Evolutionary conservation across 2,113 vertebrate species (phyloP).

Genomic region (Crotophaga sulcirostris): DNA sequence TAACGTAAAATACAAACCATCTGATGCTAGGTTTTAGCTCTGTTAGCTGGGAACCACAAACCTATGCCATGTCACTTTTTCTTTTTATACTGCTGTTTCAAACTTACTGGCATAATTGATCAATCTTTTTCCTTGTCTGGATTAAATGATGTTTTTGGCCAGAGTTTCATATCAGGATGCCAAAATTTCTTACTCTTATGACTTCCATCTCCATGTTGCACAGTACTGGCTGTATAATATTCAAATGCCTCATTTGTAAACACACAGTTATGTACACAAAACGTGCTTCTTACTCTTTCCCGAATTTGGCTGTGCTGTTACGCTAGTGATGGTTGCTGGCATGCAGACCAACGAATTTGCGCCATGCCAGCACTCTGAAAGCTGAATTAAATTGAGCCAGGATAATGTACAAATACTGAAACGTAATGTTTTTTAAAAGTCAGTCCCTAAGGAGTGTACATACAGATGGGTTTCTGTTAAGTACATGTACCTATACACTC

Average conservation of each 20-base stretch:
- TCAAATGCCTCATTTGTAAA: slow-evolving; percentile 61
- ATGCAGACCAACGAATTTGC: neutral
- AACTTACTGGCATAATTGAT: slow-evolving; percentile 62
- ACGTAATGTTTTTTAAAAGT: slow-evolving; percentile 7
- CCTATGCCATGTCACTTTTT: slow-evolving; percentile 42
- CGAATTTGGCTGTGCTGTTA: slow-evolving; percentile 31
- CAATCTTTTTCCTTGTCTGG: slow-evolving; percentile 48
- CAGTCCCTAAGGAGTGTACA: neutral
- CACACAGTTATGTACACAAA: slow-evolving; percentile 49
- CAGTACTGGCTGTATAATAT: slow-evolving; percentile 39
- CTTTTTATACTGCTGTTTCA: slow-evolving; percentile 52
- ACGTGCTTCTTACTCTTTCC: slow-evolving; percentile 27
- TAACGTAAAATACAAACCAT: slow-evolving; percentile 54
- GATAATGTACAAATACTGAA: slow-evolving; percentile 31
- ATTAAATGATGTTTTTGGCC: slow-evolving; percentile 63
- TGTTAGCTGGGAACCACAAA: slow-evolving; percentile 38
- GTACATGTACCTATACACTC: accelerated
- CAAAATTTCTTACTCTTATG: slow-evolving; percentile 59
- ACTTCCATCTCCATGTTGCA: neutral
- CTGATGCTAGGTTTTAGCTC: slow-evolving; percentile 20
- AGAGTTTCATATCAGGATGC: neutral
- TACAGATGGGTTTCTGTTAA: neutral
- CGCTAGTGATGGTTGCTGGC: slow-evolving; percentile 31
- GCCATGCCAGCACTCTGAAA: slow-evolving; percentile 2
- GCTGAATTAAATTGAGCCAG: slow-evolving; percentile 31